Evolutionary conservation across 1,140 invertebrate genomes (phyloP), one percentile per base, ranked within the genome.

Genomic region (Drosophila pandora): DNA sequence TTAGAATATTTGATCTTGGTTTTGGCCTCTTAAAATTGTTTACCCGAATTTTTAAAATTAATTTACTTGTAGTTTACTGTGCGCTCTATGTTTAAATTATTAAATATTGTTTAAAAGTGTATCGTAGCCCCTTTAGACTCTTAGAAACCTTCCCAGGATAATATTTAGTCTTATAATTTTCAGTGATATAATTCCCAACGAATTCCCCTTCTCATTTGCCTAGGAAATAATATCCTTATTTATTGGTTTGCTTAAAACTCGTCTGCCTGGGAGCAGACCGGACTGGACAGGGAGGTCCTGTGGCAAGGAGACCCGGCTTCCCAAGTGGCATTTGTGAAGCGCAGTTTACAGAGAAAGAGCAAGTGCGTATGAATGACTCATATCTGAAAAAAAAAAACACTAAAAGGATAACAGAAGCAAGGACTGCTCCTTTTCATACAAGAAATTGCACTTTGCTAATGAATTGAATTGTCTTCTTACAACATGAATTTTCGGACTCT

Each of bases 391-490:
- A 48, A 25, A 22, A 8, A 13, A 41, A 25, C 17, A 3, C 2
- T n/a, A 23, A 68, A 39, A 65, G 13, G 45, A 57, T 45, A 23
- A 48, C 53, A 68, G 23, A 28, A 54, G 61, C 45, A 60, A 62
- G 57, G 64, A 56, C 58, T 68, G 49, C 39, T 70, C 53, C 50
- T 74, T 59, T 10, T 2, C n/a, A 25, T 57, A 87, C 83, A 88
- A 88, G 79, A 88, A 87, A 87, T 69, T 88, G 82, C 82, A 87
- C 82, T 87, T 88, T 88, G 43, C 82, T 87, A 87, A 87, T 87
- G 82, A 87, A 87, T 87, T 82, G 67, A 81, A 82, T 87, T 65
- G 64, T 70, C 76, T 82, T 82, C 23, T 69, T 62, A 60, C 60
- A 61, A 53, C 50, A 13, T 39, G 13, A 55, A 25, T 45, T 5